Percentiles rank a stretch among this genome's conserved stretches.
Evolutionary conservation across 2,888 invertebrate species (phyloP).

Genomic region (Candidula unifasciata): DNA sequence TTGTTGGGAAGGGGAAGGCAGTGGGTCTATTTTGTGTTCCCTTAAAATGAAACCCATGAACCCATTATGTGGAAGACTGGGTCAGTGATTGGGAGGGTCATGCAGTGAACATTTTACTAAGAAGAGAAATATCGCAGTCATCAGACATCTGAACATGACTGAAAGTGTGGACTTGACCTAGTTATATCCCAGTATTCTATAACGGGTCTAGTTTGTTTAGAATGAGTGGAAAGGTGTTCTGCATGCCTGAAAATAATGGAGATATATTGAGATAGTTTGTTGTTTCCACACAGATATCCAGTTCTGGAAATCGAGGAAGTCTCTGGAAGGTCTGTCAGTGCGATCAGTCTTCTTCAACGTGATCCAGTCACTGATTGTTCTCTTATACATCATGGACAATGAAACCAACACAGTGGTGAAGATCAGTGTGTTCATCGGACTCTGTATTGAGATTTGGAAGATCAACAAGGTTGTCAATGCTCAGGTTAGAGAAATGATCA

Average conservation of each 20-base stretch:
- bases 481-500: constrained; percentile 66
- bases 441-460: constrained; percentile 99
- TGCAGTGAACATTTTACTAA: too few relatives aligned
- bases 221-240: too few relatives aligned
- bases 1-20: too few relatives aligned
- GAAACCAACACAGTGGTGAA: constrained; percentile 98
- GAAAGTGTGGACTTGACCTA: too few relatives aligned
- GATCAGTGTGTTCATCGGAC: constrained; percentile 94
- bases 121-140: too few relatives aligned
- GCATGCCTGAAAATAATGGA: background rate
- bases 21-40: too few relatives aligned
- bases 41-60: too few relatives aligned
- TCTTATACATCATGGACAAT: constrained; percentile 97
- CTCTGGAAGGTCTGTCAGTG: constrained; percentile 97
- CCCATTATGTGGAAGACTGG: too few relatives aligned
- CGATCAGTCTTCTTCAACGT: constrained; percentile 98
- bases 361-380: constrained; percentile 95
- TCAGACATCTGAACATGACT: too few relatives aligned
- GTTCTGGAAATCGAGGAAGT: constrained; percentile 98
- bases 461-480: constrained; percentile 89
- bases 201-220: too few relatives aligned
- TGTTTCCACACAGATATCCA: constrained; percentile 87
- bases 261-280: background rate
- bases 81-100: too few relatives aligned
- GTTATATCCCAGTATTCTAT: too few relatives aligned